These are phyloP conservation scores for Harpagoxenus sublaevis DNA, from an alignment of 2,888 invertebrate species.

Conservation along the genomic window DNA sequence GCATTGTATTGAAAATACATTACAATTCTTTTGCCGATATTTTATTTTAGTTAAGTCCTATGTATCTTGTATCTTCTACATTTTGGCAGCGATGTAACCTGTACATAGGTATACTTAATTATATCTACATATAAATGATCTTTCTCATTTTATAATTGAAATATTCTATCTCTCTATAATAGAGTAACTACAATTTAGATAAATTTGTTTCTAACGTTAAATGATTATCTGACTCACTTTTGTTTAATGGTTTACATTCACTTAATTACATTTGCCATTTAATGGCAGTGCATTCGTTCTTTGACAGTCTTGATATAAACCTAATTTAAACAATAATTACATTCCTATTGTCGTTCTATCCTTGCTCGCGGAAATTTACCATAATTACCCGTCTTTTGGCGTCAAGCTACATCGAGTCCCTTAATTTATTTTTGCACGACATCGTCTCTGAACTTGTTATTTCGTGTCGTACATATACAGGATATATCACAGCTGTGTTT, in stretches of 20 bases:
- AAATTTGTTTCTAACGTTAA: slow-evolving; percentile 8
- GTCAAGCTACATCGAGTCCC: slow-evolving; percentile 17
- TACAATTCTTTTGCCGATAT: not conserved
- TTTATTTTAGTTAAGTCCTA: not conserved
- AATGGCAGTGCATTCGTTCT: not conserved
- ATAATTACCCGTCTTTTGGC: slow-evolving; percentile 15
- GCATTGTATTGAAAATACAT: not conserved
- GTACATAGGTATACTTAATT: not conserved
- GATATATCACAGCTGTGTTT: not conserved
- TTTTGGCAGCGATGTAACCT: not conserved
- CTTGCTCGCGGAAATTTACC: slow-evolving; percentile 3
- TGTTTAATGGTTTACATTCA: slow-evolving; percentile 8
- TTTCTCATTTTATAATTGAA: not conserved
- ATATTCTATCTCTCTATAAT: slow-evolving; percentile 1
- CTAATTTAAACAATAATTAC: slow-evolving; percentile 38
- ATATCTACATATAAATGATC: not conserved
- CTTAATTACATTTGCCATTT: slow-evolving; percentile 11
- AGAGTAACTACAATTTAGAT: not conserved
- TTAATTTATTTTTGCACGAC: slow-evolving; percentile 28
- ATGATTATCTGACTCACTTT: not conserved
- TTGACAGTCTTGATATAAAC: slow-evolving; percentile 31
- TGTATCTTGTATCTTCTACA: not conserved
- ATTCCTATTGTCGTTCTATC: slow-evolving; percentile 8
- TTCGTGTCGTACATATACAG: not conserved
- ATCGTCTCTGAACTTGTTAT: slow-evolving; percentile 15